phyloP scores from a whole-genome alignment of 2,888 invertebrate species.

The Polyommatus icarus region DNA sequence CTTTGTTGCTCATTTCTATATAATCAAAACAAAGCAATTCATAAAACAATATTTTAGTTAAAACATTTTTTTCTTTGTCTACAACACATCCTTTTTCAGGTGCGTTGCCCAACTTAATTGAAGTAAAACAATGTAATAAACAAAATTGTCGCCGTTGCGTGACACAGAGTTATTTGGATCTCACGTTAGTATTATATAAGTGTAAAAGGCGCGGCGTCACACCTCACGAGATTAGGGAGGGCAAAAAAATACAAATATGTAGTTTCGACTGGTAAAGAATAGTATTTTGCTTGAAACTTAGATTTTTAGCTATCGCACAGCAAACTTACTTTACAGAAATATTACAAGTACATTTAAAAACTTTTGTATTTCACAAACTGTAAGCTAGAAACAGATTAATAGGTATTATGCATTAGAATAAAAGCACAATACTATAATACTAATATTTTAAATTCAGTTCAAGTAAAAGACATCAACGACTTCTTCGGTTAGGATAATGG shows the following conservation, averaged over 20 bases:
- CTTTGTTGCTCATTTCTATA: not conserved
- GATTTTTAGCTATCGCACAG: too few relatives aligned
- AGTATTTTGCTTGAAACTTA: too few relatives aligned
- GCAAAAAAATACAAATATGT: not conserved
- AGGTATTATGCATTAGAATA: too few relatives aligned
- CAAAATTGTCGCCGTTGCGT: conserved; percentile 32
- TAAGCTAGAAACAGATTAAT: too few relatives aligned
- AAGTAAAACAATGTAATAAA: conserved; percentile 27
- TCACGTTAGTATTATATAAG: conserved; percentile 31
- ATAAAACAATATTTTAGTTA: too few relatives aligned
- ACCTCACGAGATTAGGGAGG: conserved; percentile 26
- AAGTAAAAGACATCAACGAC: too few relatives aligned
- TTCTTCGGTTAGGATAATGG: too few relatives aligned
- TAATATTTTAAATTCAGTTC: too few relatives aligned
- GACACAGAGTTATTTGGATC: conserved; percentile 20
- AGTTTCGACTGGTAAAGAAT: not conserved
- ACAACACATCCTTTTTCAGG: conserved; percentile 3
- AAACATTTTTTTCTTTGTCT: not conserved
- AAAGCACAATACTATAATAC: too few relatives aligned
- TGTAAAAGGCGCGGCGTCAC: conserved; percentile 32
- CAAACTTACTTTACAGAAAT: too few relatives aligned
- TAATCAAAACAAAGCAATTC: not conserved
- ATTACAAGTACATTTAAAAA: too few relatives aligned
- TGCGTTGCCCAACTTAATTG: conserved; percentile 8
- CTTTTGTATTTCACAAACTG: too few relatives aligned